These are phyloP conservation scores for Tineola bisselliella DNA, from an alignment of 2,888 invertebrate species.

Conservation along the genomic window DNA sequence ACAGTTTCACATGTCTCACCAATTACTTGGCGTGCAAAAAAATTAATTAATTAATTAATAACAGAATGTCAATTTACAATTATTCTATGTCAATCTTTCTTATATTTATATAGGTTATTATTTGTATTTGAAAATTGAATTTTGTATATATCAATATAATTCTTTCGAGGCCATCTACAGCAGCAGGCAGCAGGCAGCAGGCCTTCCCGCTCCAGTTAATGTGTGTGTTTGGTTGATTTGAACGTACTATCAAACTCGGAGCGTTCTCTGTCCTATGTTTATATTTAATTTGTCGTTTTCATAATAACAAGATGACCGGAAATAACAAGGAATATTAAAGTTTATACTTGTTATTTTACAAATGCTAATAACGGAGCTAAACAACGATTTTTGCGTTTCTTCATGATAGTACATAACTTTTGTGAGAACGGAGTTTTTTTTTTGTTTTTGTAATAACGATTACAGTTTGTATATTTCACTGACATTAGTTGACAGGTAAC, in stretches of 20 bases:
- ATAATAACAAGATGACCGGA: slow-evolving; percentile 34
- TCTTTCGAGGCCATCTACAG: slow-evolving; percentile 36
- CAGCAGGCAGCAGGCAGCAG: slow-evolving; percentile 50
- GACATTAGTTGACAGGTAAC: too few relatives aligned
- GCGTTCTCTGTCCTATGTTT: slow-evolving; percentile 50
- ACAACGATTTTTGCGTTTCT: background rate
- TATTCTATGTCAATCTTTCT: too few relatives aligned
- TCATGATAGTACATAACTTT: too few relatives aligned
- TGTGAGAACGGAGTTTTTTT: too few relatives aligned
- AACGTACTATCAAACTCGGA: slow-evolving; percentile 65
- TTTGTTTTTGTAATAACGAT: too few relatives aligned
- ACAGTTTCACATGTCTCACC: too few relatives aligned
- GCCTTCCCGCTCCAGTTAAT: slow-evolving; percentile 60
- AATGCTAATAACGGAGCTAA: background rate
- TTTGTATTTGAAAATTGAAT: background rate
- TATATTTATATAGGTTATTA: too few relatives aligned
- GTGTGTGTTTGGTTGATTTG: slow-evolving; percentile 61
- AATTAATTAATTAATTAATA: too few relatives aligned
- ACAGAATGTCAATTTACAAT: too few relatives aligned
- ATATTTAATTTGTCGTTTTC: slow-evolving; percentile 62
- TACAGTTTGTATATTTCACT: too few relatives aligned
- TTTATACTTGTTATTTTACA: slow-evolving; percentile 31
- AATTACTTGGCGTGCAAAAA: too few relatives aligned
- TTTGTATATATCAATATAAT: slow-evolving; percentile 27
- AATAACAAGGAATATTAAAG: slow-evolving; percentile 34